Percentiles rank a stretch among this genome's conserved stretches.
Conservation (phyloP, 2,113 vertebrate genomes). For the Cryptomyrus ogoouensis region DNA sequence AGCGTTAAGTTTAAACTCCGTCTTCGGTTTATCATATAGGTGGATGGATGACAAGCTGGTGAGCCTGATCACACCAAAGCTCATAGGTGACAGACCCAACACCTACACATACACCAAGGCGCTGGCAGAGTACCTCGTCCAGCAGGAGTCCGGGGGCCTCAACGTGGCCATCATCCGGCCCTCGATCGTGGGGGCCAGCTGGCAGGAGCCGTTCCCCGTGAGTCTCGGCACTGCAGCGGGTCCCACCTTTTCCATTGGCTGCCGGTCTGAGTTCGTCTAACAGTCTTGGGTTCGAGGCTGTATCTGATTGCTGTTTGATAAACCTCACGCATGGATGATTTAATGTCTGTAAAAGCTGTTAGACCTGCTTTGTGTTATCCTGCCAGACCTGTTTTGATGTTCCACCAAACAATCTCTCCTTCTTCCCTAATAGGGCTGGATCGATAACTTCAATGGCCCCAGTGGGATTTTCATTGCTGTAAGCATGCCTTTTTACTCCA, state of each 20-base stretch:
- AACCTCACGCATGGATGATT: background rate
- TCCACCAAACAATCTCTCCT: constrained; percentile 19
- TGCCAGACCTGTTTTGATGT: background rate
- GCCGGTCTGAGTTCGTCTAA: background rate
- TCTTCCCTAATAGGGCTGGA: constrained; percentile 78
- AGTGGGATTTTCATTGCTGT: constrained; percentile 97
- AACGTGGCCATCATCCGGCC: constrained; percentile 90
- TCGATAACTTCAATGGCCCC: constrained; percentile 97
- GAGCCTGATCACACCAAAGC: constrained; percentile 82
- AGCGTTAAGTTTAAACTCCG: background rate
- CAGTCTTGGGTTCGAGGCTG: background rate
- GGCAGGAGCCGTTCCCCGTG: constrained; percentile 97
- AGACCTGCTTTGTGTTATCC: background rate
- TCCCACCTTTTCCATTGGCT: background rate
- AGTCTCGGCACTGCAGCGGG: constrained; percentile 43
- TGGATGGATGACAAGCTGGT: constrained; percentile 97
- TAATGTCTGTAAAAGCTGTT: background rate
- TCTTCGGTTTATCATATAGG: constrained; percentile 45
- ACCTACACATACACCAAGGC: constrained; percentile 95
- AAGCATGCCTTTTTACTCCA: constrained; percentile 53
- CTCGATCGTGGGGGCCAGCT: constrained; percentile 96
- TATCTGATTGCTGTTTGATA: background rate
- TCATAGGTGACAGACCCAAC: constrained; percentile 85
- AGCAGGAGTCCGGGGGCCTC: constrained; percentile 82
- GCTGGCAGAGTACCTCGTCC: constrained; percentile 86